Percentiles rank a stretch among this genome's conserved stretches.
Conservation (phyloP, 2,113 vertebrate species). For the Ciconia maguari region DNA sequence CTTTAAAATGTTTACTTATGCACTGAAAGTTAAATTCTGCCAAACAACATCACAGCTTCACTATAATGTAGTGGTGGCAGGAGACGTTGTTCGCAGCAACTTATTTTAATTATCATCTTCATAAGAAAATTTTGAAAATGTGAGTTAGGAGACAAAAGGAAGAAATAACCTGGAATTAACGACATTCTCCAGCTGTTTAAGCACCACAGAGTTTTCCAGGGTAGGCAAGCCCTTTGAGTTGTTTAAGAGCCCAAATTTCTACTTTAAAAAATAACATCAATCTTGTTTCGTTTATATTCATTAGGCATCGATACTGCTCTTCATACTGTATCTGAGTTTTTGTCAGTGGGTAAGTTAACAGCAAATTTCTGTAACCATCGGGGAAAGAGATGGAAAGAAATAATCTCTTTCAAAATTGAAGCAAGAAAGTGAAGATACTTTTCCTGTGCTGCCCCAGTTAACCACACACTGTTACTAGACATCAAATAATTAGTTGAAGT, state of each 20-base stretch:
- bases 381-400: background rate
- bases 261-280: background rate
- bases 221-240: background rate
- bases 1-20: background rate
- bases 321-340: background rate
- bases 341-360: background rate
- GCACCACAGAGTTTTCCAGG: background rate
- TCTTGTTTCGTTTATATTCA: background rate
- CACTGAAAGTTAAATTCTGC: background rate
- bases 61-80: background rate
- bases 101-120: background rate
- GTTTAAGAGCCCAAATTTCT: background rate
- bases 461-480: background rate
- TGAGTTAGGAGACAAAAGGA: background rate
- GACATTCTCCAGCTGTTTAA: background rate
- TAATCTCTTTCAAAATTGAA: background rate
- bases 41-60: background rate
- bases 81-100: background rate
- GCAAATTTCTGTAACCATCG: background rate
- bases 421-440: background rate
- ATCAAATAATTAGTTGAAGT: background rate
- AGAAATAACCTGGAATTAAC: background rate
- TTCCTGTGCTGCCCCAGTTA: background rate
- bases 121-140: background rate
- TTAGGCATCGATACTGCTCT: background rate